A percentile compares a stretch with the other conserved stretches of the same genome.
Evolutionary conservation across 1,140 invertebrate genomes (phyloP).

Genomic region (Palaemon carinicauda): DNA sequence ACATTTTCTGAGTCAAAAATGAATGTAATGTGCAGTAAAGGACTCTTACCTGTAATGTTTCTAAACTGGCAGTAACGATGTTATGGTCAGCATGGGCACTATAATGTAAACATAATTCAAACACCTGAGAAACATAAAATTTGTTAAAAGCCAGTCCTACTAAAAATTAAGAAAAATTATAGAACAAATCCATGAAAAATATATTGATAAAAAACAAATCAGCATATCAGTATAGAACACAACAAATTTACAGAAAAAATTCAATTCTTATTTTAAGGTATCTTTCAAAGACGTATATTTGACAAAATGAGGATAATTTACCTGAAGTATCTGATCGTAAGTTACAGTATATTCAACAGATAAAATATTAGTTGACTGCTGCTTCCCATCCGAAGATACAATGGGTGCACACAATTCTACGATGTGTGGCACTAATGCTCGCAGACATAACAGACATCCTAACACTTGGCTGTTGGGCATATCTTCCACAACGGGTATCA

Average conservation of each 20-base stretch:
- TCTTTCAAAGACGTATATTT: too few species aligned
- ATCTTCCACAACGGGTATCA: constrained; percentile 68
- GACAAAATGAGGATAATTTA: neutral
- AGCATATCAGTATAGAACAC: neutral
- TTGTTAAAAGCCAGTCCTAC: neutral
- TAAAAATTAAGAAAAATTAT: too few species aligned
- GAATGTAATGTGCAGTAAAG: neutral
- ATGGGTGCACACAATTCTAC: constrained; percentile 66
- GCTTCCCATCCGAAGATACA: constrained; percentile 72
- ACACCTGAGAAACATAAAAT: constrained; percentile 71
- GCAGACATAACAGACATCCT: constrained; percentile 74
- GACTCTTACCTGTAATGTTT: constrained; percentile 70
- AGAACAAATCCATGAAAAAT: too few species aligned
- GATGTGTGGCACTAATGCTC: constrained; percentile 72
- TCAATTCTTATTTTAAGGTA: too few species aligned
- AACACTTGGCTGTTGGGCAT: constrained; percentile 68
- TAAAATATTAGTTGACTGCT: constrained; percentile 67
- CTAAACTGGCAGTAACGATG: constrained; percentile 82
- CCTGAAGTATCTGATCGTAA: constrained; percentile 60
- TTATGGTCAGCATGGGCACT: constrained; percentile 80
- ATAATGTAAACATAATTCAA: constrained; percentile 82
- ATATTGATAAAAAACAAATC: too few species aligned
- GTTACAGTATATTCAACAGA: constrained; percentile 53
- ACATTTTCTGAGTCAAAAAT: too few species aligned
- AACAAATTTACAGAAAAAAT: neutral